These are phyloP conservation scores for Diacarnus erythraeanus DNA, from an alignment of 37 sponge, comb jelly and placozoan species.

Conservation along the genomic window DNA sequence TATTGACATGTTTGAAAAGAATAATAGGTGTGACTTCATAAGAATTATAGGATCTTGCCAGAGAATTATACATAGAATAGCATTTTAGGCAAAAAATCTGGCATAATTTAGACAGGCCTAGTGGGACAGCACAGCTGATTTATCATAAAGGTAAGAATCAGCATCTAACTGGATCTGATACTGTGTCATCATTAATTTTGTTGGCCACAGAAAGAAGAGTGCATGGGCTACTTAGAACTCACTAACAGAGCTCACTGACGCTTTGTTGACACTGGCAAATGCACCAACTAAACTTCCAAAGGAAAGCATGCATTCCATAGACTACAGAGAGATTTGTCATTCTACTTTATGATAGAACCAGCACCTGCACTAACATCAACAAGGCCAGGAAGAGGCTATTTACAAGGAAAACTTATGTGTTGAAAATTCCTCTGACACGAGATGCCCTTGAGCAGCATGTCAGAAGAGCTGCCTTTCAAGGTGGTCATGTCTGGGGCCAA, in stretches of 20 bases:
- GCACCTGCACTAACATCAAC: neutral
- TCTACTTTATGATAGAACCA: no score
- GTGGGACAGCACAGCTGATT: no score
- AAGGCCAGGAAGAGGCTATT: neutral
- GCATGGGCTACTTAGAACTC: constrained; percentile 49
- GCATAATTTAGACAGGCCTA: no score
- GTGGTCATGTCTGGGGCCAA: neutral
- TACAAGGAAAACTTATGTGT: neutral
- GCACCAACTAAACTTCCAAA: neutral
- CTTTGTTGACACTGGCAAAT: constrained; percentile 27
- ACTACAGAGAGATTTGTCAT: neutral
- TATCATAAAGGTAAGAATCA: no score
- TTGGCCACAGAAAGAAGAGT: neutral
- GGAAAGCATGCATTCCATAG: neutral
- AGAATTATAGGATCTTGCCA: no score
- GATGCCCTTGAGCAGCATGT: neutral
- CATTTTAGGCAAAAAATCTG: no score
- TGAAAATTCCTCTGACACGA: neutral
- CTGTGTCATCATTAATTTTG: neutral
- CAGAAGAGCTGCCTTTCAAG: neutral
- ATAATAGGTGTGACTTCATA: no score
- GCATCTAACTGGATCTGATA: neutral
- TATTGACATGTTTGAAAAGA: no score
- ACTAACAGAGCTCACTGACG: constrained; percentile 50
- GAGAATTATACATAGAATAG: no score